Conservation (phyloP, 1,140 invertebrate species). For the Lordiphosa clarofinis region DNA sequence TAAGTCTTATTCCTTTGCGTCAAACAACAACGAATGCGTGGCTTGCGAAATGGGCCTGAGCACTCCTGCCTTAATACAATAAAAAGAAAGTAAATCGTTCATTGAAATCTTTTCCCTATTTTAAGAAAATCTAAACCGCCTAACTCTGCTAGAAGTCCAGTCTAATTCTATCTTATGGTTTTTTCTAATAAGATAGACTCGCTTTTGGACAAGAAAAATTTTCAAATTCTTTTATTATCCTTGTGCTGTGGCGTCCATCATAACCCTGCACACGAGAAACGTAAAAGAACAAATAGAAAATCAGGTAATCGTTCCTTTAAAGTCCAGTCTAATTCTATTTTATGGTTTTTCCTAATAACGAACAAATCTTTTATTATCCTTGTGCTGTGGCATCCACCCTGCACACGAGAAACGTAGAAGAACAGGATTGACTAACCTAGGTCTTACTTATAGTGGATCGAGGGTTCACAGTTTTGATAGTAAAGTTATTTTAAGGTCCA, state of each 20-base stretch:
- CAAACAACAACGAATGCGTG: no score
- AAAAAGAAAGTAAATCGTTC: no score
- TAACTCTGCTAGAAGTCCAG: no score
- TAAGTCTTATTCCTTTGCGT: no score
- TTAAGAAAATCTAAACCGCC: no score
- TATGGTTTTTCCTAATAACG: constrained; percentile 40
- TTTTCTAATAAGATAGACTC: constrained; percentile 49
- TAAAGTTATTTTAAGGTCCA: constrained; percentile 20
- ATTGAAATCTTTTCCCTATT: no score
- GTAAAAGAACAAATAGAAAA: constrained; percentile 1
- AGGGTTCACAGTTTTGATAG: no score
- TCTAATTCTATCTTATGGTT: constrained; percentile 48
- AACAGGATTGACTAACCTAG: background rate
- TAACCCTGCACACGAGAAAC: constrained; percentile 3
- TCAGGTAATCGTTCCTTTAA: no score
- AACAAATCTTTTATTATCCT: constrained; percentile 34
- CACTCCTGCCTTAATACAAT: no score
- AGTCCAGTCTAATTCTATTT: constrained; percentile 56
- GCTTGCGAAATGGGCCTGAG: no score
- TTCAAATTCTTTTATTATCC: constrained; percentile 15
- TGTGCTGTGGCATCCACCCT: constrained; percentile 6
- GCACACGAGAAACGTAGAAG: constrained; percentile 8
- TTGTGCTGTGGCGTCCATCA: background rate
- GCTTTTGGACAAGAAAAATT: constrained; percentile 62
- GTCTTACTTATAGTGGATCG: no score